Base-by-base conservation (phyloP, 2,797 vertebrate genomes). In the Cynopterus sphinx region DNA sequence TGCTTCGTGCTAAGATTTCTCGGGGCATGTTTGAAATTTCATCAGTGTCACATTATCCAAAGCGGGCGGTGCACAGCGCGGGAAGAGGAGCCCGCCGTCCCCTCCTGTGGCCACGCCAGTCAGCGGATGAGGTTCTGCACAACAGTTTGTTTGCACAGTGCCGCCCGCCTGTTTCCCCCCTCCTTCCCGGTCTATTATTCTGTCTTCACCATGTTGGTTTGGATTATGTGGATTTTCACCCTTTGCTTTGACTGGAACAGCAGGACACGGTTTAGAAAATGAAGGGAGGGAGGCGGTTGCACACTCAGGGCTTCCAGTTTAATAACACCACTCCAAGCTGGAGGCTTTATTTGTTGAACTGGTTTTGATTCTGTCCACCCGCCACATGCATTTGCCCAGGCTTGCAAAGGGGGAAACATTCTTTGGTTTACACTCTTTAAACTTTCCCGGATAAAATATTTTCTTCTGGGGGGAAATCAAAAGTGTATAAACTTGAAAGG, bases 171-270 rank as follows among this genome's bases (percentile, higher is more conserved):
- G 96, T 97, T 67, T 3, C 67, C 95, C 93, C 31, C 70, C 87
- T 31, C 91, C 61, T 51, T 33, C 70, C 33, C 86, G 87, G 94
- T 93, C 97, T 96, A 97, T 98, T 98, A 97, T 98, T 97, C 97
- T 97, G 98, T 92, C 96, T 98, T 97, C 97, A 98, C 94, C 97
- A 87, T 98, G 98, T 98, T 98, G 98, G 96, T 97, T 97, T 96
- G 98, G 96, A 98, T 98, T 98, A 98, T 97, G 98, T 96, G 98
- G 98, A 98, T 98, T 98, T 98, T 95, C 97, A 87, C 96, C 97
- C 98, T 96, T 96, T 98, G 98, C 98, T 98, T 98, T 98, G 98
- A 97, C 98, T 96, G 71, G 92, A 98, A 98, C 98, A 98, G 98
- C 98, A 96, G 98, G 98, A 98, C 94, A 39, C 63, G 98, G 88